These are phyloP conservation scores for Monopterus albus DNA, from an alignment of 2,113 vertebrate species.

Conservation along the genomic window DNA sequence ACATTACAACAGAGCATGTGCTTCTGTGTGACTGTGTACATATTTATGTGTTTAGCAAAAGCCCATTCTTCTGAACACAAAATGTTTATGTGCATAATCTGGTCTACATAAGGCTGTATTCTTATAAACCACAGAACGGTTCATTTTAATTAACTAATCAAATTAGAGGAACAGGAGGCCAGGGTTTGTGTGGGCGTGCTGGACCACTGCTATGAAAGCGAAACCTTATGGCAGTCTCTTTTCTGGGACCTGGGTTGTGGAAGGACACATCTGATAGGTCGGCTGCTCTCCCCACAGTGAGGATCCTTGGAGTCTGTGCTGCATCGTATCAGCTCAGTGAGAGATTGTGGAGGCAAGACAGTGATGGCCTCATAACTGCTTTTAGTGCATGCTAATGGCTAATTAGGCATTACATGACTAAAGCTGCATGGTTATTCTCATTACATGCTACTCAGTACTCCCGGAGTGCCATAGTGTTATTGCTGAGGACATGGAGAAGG, in stretches of 20 bases:
- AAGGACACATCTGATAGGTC: slow-evolving; percentile 59
- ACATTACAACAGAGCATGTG: slow-evolving; percentile 23
- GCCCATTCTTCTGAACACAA: slow-evolving; percentile 21
- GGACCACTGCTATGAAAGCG: slow-evolving; percentile 14
- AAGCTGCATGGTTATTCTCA: slow-evolving; percentile 64
- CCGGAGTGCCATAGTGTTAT: slow-evolving; percentile 48
- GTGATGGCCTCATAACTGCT: slow-evolving; percentile 56
- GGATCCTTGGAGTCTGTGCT: slow-evolving; percentile 30
- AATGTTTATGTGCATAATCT: slow-evolving; percentile 65
- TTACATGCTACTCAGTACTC: slow-evolving; percentile 67
- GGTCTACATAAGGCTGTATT: slow-evolving; percentile 77
- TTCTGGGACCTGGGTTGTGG: slow-evolving; percentile 40
- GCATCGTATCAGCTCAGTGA: slow-evolving; percentile 37
- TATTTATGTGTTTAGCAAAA: slow-evolving; percentile 5
- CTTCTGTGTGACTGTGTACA: background rate
- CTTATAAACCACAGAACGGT: slow-evolving; percentile 77
- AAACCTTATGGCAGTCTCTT: slow-evolving; percentile 49
- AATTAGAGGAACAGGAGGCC: slow-evolving; percentile 76
- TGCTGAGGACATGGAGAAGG: slow-evolving; percentile 19
- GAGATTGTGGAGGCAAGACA: slow-evolving; percentile 45
- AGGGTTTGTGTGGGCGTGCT: slow-evolving; percentile 70
- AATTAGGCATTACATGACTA: slow-evolving; percentile 72
- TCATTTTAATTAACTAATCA: slow-evolving; percentile 82
- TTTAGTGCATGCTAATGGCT: slow-evolving; percentile 68
- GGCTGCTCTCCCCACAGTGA: slow-evolving; percentile 16